These are phyloP conservation scores for Embidobia sp. DNA, from an alignment of 2,888 invertebrate species.

Conservation along the genomic window DNA sequence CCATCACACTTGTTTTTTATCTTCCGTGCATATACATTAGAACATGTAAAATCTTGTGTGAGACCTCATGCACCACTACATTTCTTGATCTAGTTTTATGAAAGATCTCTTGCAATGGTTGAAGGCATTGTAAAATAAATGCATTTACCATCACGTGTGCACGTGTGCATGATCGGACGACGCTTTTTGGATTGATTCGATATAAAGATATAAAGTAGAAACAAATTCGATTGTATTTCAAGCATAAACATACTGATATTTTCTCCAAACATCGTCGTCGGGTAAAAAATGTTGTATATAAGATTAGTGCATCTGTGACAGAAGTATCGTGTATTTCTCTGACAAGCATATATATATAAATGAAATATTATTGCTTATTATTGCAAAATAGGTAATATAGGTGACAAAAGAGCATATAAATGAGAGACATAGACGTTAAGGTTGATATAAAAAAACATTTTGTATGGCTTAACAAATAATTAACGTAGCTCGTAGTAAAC, in stretches of 20 bases:
- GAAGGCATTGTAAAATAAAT: too few relatives aligned
- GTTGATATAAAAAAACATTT: conserved; percentile 67
- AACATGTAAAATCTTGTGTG: too few relatives aligned
- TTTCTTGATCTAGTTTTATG: too few relatives aligned
- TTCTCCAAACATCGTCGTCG: neutral
- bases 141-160: neutral
- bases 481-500: conserved; percentile 68
- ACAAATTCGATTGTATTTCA: too few relatives aligned
- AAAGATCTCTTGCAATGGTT: too few relatives aligned
- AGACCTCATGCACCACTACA: too few relatives aligned
- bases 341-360: conserved; percentile 38
- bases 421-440: conserved; percentile 65
- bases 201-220: too few relatives aligned
- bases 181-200: too few relatives aligned
- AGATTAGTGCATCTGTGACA: conserved; percentile 41
- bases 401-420: conserved; percentile 43
- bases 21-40: too few relatives aligned
- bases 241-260: too few relatives aligned
- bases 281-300: conserved; percentile 43
- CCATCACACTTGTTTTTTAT: too few relatives aligned
- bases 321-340: conserved; percentile 50
- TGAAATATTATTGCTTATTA: conserved; percentile 50
- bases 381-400: conserved; percentile 40
- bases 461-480: conserved; percentile 70
- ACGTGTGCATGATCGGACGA: too few relatives aligned